phyloP scores from a whole-genome alignment of 2,888 invertebrate genomes.

The Eupeodes luniger region DNA sequence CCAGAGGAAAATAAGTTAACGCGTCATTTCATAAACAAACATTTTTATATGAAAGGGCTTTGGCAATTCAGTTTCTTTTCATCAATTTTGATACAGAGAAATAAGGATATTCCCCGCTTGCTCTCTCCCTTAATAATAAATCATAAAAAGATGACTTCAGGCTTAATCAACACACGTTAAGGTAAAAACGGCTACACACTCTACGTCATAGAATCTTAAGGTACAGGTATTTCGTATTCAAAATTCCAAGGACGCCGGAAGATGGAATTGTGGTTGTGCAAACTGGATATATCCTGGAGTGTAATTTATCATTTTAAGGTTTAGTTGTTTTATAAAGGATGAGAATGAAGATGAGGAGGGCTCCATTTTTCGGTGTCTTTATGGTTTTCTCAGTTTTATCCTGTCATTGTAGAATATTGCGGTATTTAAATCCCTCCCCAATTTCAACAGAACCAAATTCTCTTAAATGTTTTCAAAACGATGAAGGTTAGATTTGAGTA shows the following conservation, averaged over 20 bases:
- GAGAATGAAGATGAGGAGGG: background rate
- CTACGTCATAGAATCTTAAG: no score
- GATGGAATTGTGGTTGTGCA: slow-evolving; percentile 3
- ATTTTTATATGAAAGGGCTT: background rate
- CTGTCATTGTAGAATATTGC: slow-evolving; percentile 15
- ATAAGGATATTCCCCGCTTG: background rate
- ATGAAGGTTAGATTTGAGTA: slow-evolving; percentile 3
- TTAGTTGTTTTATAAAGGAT: background rate
- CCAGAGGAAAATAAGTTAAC: slow-evolving; percentile 7
- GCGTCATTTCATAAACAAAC: background rate
- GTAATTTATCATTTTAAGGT: slow-evolving; percentile 36
- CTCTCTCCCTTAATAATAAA: background rate
- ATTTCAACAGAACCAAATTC: background rate
- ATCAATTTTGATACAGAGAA: slow-evolving; percentile 7
- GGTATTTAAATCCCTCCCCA: slow-evolving; percentile 19
- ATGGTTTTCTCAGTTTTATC: background rate
- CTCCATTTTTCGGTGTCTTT: slow-evolving; percentile 9
- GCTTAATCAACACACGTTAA: slow-evolving; percentile 25
- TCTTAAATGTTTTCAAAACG: background rate
- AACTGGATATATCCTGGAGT: slow-evolving; percentile 26
- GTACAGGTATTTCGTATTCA: no score
- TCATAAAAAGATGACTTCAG: slow-evolving; percentile 11
- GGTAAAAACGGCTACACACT: background rate
- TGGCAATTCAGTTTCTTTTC: slow-evolving; percentile 29
- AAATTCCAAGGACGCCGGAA: slow-evolving; percentile 6